Conservation (phyloP, 2,888 invertebrate genomes). For the Parnassius orleans region DNA sequence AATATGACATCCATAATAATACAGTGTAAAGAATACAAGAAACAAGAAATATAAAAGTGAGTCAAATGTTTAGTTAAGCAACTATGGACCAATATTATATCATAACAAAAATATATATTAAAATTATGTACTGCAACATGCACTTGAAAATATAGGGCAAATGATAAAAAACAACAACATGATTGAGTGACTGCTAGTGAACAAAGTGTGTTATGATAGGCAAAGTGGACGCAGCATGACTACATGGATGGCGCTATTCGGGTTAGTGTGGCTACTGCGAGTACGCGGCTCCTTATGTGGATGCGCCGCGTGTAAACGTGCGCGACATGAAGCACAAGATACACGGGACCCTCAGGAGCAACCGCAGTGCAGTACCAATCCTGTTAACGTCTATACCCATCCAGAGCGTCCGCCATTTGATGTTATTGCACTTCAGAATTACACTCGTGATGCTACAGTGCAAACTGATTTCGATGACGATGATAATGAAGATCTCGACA, state of each 20-base stretch:
- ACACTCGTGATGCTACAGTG: slow-evolving; percentile 74
- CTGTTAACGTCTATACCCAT: slow-evolving; percentile 48
- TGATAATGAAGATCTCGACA: slow-evolving; percentile 67
- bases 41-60: too few relatives aligned
- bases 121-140: too few relatives aligned
- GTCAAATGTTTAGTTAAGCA: too few relatives aligned
- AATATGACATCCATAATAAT: too few relatives aligned
- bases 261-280: slow-evolving; percentile 91
- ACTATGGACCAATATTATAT: too few relatives aligned
- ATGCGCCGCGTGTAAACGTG: slow-evolving; percentile 85
- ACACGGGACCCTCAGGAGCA: slow-evolving; percentile 49
- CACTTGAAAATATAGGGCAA: too few relatives aligned
- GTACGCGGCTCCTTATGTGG: slow-evolving; percentile 90
- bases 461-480: slow-evolving; percentile 78
- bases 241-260: slow-evolving; percentile 91
- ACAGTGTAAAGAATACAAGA: too few relatives aligned
- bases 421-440: slow-evolving; percentile 70
- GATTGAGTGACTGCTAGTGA: slow-evolving; percentile 30
- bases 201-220: slow-evolving; percentile 52
- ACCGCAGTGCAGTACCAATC: slow-evolving; percentile 41
- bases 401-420: slow-evolving; percentile 66
- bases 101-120: too few relatives aligned
- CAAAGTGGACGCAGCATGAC: slow-evolving; percentile 70
- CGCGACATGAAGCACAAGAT: slow-evolving; percentile 57
- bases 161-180: slow-evolving; percentile 15